Base-by-base conservation (phyloP, 1,140 invertebrate species). In the Arion vulgaris region DNA sequence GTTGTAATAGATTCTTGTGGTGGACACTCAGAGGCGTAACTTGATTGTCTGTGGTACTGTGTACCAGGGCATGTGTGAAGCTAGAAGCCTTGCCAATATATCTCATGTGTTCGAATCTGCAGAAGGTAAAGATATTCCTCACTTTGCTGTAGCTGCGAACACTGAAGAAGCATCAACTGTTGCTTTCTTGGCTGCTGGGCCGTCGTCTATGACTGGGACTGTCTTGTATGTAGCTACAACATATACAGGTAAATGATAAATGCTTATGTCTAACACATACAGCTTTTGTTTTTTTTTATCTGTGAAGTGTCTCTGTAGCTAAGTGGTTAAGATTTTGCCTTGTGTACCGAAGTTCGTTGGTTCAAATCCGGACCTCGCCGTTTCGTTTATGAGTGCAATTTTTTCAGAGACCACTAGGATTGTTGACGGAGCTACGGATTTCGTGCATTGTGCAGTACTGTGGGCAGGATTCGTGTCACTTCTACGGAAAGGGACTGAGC, bases 141-240 rank as follows among this genome's bases (percentile, higher is more conserved):
- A 87, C 73, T 84, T 79, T 38, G 95, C 97, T 11, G 97, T 99
- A 9, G 97, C 98, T 13, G 97, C 98, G 0, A 99, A 99, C 91
- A 97, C 98, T 93, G 96, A 95, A 51, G 96, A 95, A 69, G 96
- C 97, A 0, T 98, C 97, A 4, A 99, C 98, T 19, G 97, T 99
- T 39, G 98, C 97, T 53, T 98, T 99, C 92, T 97, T 99, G 84
- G 97, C 97, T 0, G 96, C 97, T 0, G 97, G 97, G 0, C 83
- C 86, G 0, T 38, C 79, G 15, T 53, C 84, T 2, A 28, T 80
- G 34, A 68, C 66, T 2, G 66, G 80, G 4, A 78, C 85, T 68
- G 86, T 89, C 34, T 77, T 89, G 23, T 89, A 88, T 83, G 86
- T 89, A 34, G 88, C 84, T 9, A 84, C 87, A 23, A 86, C 86